Percentiles rank a stretch among this genome's conserved stretches.
Evolutionary conservation across 2,113 vertebrate species (phyloP).

Genomic region (Scophthalmus maximus): DNA sequence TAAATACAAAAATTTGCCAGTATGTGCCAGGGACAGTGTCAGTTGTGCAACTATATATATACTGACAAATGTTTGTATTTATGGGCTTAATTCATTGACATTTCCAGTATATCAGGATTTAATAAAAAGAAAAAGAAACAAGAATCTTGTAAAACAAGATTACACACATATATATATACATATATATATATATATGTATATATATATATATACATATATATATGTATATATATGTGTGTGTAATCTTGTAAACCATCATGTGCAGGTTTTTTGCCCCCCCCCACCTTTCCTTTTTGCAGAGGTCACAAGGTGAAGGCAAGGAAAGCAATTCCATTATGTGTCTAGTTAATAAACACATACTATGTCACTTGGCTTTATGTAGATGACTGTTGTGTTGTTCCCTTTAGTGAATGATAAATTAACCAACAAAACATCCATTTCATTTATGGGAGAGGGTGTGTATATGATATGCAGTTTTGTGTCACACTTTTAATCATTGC

Average conservation of each 20-base stretch:
- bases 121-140: too few relatives aligned
- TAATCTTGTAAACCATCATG: too few relatives aligned
- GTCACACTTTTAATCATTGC: constrained; percentile 64
- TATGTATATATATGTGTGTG: too few relatives aligned
- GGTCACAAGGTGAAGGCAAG: constrained; percentile 44
- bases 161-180: too few relatives aligned
- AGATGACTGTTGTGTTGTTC: constrained; percentile 56
- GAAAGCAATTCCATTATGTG: constrained; percentile 55
- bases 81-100: too few relatives aligned
- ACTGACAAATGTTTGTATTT: too few relatives aligned
- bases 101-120: too few relatives aligned
- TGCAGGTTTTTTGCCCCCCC: too few relatives aligned
- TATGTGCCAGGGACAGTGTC: not conserved
- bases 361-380: constrained; percentile 57
- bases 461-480: constrained; percentile 45
- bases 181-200: too few relatives aligned
- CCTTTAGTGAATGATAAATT: constrained; percentile 67
- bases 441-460: constrained; percentile 40
- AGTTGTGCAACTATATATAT: not conserved
- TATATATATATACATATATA: too few relatives aligned
- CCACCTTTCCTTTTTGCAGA: too few relatives aligned
- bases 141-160: too few relatives aligned
- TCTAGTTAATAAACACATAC: constrained; percentile 58
- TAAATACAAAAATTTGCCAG: constrained; percentile 5
- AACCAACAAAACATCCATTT: constrained; percentile 69